Conservation (phyloP, 2,888 invertebrate genomes). For the Zeuzera pyrina region DNA sequence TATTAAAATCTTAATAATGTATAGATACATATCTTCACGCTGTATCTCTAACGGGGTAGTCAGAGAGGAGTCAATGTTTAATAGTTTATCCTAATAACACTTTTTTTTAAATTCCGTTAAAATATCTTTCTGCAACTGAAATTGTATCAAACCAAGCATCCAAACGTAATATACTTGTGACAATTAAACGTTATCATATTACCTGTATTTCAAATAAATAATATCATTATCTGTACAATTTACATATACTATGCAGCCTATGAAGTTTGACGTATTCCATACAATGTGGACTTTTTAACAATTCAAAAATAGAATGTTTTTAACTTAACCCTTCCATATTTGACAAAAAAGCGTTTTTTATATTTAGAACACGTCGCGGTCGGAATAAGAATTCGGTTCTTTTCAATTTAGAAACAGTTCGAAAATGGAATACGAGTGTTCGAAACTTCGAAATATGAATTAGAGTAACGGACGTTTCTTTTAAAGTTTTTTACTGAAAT, state of each 20-base stretch:
- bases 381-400: slow-evolving; percentile 63
- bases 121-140: no score
- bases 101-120: no score
- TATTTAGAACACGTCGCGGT: slow-evolving; percentile 65
- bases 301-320: slow-evolving; percentile 72
- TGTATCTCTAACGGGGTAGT: no score
- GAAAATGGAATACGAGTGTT: slow-evolving; percentile 46
- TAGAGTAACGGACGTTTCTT: slow-evolving; percentile 36
- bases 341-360: slow-evolving; percentile 67
- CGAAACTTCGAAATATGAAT: slow-evolving; percentile 42
- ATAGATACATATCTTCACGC: no score
- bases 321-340: slow-evolving; percentile 73
- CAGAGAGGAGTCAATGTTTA: no score
- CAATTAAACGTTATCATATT: no score
- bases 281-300: slow-evolving; percentile 72
- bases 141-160: no score
- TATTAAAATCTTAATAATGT: no score
- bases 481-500: slow-evolving; percentile 4
- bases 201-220: no score
- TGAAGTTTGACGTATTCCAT: slow-evolving; percentile 71
- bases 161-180: no score
- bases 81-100: no score
- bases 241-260: slow-evolving; percentile 39
- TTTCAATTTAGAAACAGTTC: slow-evolving; percentile 63
- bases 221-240: slow-evolving; percentile 17